Percentiles rank a stretch among this genome's conserved stretches.
Evolutionary conservation across 2,113 vertebrate species (phyloP).

Genomic region (Thymallus thymallus): DNA sequence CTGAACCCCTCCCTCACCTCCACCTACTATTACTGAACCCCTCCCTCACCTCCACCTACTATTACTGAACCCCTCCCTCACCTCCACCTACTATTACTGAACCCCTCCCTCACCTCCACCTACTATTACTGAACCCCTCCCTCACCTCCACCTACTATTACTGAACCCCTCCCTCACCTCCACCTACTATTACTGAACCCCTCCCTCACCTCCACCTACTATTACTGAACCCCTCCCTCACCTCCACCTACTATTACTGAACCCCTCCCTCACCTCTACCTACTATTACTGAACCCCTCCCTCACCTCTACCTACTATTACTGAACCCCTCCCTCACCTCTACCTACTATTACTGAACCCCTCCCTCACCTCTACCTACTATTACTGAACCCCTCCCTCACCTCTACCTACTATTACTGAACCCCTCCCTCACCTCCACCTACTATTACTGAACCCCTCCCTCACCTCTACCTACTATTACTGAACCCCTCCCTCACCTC

Average conservation of each 20-base stretch:
- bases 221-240: too few relatives aligned
- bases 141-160: slow-evolving; percentile 13
- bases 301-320: too few relatives aligned
- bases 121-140: slow-evolving; percentile 13
- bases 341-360: slow-evolving; percentile 25
- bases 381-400: slow-evolving; percentile 1
- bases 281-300: slow-evolving; percentile 12
- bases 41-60: too few relatives aligned
- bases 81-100: slow-evolving; percentile 16
- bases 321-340: background rate
- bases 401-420: slow-evolving; percentile 18
- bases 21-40: slow-evolving; percentile 24
- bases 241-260: too few relatives aligned
- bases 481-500: too few relatives aligned
- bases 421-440: too few relatives aligned
- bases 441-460: slow-evolving; percentile 13
- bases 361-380: too few relatives aligned
- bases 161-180: too few relatives aligned
- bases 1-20: background rate
- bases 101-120: too few relatives aligned
- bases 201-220: slow-evolving; percentile 17
- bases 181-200: too few relatives aligned
- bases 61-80: slow-evolving; percentile 1
- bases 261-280: slow-evolving; percentile 14
- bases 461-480: slow-evolving; percentile 14